Percentiles rank a stretch among this genome's conserved stretches.
These are phyloP conservation scores for Eretmochelys imbricata DNA, from an alignment of 2,113 vertebrate genomes.

Conservation along the genomic window DNA sequence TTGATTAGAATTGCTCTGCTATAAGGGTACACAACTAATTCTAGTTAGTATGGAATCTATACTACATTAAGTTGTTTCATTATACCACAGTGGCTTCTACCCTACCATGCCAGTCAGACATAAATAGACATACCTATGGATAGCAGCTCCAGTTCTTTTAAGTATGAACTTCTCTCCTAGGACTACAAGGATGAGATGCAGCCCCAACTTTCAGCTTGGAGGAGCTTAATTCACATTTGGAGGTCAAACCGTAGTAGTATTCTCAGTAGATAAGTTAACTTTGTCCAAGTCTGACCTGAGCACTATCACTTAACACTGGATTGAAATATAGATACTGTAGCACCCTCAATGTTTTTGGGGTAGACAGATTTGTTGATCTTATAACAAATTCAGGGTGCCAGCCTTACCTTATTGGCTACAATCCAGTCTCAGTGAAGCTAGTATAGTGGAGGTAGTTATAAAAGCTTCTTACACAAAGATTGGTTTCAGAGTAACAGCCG, in stretches of 20 bases:
- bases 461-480: neutral
- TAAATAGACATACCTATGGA: neutral
- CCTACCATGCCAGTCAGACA: neutral
- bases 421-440: neutral
- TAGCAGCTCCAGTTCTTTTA: neutral
- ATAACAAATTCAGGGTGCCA: accelerated
- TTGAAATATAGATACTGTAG: neutral
- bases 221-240: slow-evolving; percentile 15
- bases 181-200: neutral
- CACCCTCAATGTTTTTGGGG: neutral
- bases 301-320: neutral
- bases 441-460: neutral
- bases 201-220: neutral
- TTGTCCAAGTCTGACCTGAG: neutral
- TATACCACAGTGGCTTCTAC: neutral
- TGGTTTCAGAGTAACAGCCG: too few species aligned
- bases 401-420: too few species aligned
- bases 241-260: neutral
- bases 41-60: neutral
- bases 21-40: neutral
- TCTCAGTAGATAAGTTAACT: neutral
- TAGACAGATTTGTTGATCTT: neutral
- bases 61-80: slow-evolving; percentile 16
- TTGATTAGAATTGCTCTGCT: neutral
- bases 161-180: slow-evolving; percentile 20